Evolutionary conservation across 2,113 vertebrate genomes (phyloP).

Genomic region (Hylia prasina): DNA sequence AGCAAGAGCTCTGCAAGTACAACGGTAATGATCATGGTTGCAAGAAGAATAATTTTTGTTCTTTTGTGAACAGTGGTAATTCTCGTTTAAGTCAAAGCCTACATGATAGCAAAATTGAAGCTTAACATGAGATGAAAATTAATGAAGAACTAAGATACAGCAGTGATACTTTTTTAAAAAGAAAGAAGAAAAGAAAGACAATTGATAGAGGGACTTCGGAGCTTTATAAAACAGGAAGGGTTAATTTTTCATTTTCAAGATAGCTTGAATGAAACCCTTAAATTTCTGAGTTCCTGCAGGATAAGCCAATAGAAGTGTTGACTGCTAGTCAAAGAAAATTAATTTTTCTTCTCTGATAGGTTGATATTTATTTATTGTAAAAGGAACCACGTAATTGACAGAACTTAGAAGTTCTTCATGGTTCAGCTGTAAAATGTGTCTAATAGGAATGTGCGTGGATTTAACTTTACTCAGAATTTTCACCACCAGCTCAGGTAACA

Average conservation of each 20-base stretch:
- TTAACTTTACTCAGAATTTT: background rate
- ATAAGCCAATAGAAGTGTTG: background rate
- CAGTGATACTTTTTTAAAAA: background rate
- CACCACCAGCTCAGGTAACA: background rate
- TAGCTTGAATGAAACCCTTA: background rate
- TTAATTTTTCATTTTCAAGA: background rate
- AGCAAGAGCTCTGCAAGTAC: background rate
- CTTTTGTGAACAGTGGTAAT: background rate
- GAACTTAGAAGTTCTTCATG: background rate
- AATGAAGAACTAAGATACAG: background rate
- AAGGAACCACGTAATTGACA: background rate
- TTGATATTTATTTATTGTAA: background rate
- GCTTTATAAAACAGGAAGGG: background rate
- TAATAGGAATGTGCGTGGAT: background rate
- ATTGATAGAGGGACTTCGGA: background rate
- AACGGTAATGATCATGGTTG: background rate
- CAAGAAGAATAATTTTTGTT: background rate
- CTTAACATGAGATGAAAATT: background rate
- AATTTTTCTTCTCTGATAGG: background rate
- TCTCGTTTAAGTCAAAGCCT: background rate
- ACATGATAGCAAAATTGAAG: background rate
- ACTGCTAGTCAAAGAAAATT: background rate
- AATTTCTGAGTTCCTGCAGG: background rate
- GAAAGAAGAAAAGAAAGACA: background rate
- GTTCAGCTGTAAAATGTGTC: background rate